These are phyloP conservation scores for Ranitomeya imitator DNA, from an alignment of 2,113 vertebrate species.

Conservation along the genomic window DNA sequence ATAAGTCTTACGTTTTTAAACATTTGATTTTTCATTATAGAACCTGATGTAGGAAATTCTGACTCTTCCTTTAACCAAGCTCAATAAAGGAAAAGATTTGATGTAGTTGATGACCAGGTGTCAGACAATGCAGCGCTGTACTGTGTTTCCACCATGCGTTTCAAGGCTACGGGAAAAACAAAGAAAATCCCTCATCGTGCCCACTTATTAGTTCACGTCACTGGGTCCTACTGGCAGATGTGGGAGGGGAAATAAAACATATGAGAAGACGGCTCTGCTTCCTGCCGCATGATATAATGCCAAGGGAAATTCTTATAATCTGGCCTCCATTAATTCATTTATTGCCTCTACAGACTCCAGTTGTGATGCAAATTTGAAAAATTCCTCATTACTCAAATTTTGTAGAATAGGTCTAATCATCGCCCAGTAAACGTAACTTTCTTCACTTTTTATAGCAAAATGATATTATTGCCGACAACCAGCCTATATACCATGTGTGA, in stretches of 20 bases:
- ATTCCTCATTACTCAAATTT: neutral
- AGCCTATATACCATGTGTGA: neutral
- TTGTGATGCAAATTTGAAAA: neutral
- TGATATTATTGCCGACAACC: neutral
- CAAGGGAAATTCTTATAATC: too few relatives aligned
- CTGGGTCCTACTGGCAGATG: neutral
- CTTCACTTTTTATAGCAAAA: too few relatives aligned
- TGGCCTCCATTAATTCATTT: neutral
- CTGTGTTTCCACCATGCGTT: neutral
- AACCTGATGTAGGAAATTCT: too few relatives aligned
- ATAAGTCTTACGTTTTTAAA: too few relatives aligned
- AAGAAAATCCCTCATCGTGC: constrained; percentile 1
- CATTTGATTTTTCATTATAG: too few relatives aligned
- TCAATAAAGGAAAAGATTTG: too few relatives aligned
- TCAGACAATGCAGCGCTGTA: neutral
- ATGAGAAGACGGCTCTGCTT: neutral
- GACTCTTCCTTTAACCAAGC: too few relatives aligned
- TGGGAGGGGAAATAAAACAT: neutral
- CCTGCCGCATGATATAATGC: neutral
- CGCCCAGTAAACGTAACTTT: neutral
- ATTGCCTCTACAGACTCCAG: neutral
- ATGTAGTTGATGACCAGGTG: too few relatives aligned
- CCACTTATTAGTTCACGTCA: neutral
- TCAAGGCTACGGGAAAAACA: neutral
- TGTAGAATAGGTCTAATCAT: neutral